Conservation (phyloP, 2,797 vertebrate species). For the Onychomys arenicola region DNA sequence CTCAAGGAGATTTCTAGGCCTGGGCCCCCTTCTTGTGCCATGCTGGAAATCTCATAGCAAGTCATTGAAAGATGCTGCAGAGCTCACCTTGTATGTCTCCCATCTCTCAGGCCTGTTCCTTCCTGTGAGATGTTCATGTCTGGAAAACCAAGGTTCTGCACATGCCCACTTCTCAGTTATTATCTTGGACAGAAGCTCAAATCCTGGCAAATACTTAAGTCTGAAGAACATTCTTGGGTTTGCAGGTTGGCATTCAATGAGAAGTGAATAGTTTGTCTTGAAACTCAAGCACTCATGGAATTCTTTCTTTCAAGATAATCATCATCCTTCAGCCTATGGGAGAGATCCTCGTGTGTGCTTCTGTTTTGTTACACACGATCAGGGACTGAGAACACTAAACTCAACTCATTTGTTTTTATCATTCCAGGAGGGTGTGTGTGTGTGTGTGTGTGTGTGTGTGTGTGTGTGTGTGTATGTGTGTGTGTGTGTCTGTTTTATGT, state of each 20-base stretch:
- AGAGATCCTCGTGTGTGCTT: background rate
- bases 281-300: background rate
- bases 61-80: background rate
- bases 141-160: background rate
- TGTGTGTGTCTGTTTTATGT: background rate
- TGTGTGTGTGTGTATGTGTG: background rate
- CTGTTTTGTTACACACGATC: background rate
- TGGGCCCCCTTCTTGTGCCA: background rate
- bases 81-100: background rate
- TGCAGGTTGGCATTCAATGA: background rate
- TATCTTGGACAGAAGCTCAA: background rate
- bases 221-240: background rate
- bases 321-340: rapidly evolving
- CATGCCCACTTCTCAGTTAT: background rate
- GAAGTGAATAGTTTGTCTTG: background rate
- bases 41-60: background rate
- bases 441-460: background rate
- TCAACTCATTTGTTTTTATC: background rate
- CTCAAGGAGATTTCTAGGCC: background rate
- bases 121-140: background rate
- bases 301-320: background rate
- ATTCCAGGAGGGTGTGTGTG: background rate
- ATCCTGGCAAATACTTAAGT: background rate
- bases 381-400: background rate
- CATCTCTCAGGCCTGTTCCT: background rate